phyloP scores from a whole-genome alignment of 2,113 vertebrate species.

The Lepisosteus osseus region DNA sequence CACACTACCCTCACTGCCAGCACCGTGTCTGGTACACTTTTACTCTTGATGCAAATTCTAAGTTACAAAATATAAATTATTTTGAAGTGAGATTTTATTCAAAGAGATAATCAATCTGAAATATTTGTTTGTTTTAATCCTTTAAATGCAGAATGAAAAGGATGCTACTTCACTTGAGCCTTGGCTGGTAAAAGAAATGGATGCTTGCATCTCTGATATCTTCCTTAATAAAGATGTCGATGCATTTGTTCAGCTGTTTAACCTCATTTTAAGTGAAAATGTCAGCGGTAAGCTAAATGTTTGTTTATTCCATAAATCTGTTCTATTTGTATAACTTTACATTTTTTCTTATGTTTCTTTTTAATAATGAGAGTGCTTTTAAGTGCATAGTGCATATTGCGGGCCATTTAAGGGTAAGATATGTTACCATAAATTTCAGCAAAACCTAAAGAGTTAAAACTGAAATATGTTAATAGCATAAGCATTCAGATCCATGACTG shows the following conservation, averaged over 20 bases:
- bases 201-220: conserved; percentile 84
- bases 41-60: no score
- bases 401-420: no score
- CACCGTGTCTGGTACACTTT: no score
- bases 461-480: no score
- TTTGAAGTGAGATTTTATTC: no score
- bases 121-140: neutral
- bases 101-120: neutral
- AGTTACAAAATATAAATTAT: no score
- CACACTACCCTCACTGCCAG: no score
- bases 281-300: conserved; percentile 74
- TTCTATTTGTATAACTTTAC: neutral
- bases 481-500: no score
- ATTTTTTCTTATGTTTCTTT: neutral
- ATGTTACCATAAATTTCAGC: no score
- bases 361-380: no score
- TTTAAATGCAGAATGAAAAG: conserved; percentile 67
- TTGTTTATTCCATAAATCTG: neutral
- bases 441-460: no score
- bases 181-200: conserved; percentile 87
- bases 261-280: conserved; percentile 85
- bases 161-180: conserved; percentile 73
- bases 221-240: conserved; percentile 81
- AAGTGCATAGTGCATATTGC: no score
- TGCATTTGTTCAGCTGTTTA: conserved; percentile 83